A percentile compares a stretch with the other conserved stretches of the same genome.
Conservation (phyloP, 2,113 vertebrate genomes). For the Plotosus lineatus region DNA sequence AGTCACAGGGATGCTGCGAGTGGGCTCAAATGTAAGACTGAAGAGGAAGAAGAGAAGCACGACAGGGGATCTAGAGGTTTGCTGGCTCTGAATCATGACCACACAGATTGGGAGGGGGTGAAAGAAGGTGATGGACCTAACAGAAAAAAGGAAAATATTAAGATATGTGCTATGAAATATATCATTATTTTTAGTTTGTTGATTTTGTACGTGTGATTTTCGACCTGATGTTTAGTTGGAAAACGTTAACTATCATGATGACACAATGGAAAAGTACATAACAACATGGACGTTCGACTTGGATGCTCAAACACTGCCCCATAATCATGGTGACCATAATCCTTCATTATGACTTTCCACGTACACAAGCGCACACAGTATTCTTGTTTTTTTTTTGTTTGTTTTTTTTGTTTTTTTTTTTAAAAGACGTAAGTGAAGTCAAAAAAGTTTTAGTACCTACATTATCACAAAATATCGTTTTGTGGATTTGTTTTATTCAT, state of each 20-base stretch:
- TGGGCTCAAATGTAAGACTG: slow-evolving; percentile 45
- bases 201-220: background rate
- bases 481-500: background rate
- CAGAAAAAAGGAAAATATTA: slow-evolving; percentile 29
- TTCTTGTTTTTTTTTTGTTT: background rate
- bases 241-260: background rate
- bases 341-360: background rate
- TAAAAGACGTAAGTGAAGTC: no score
- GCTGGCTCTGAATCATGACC: slow-evolving; percentile 59
- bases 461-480: background rate
- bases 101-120: slow-evolving; percentile 32
- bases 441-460: no score
- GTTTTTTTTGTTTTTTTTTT: no score
- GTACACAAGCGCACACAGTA: background rate
- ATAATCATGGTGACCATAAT: background rate
- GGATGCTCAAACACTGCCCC: no score
- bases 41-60: slow-evolving; percentile 63
- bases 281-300: background rate
- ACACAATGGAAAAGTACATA: background rate
- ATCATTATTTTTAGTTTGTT: background rate
- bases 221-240: background rate
- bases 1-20: slow-evolving; percentile 41
- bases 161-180: slow-evolving; percentile 8
- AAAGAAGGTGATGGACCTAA: slow-evolving; percentile 49
- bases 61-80: slow-evolving; percentile 59